Percentiles rank a stretch among this genome's conserved stretches.
phyloP scores from a whole-genome alignment of 2,797 vertebrate species.

The Melanotaenia trifasciata region DNA sequence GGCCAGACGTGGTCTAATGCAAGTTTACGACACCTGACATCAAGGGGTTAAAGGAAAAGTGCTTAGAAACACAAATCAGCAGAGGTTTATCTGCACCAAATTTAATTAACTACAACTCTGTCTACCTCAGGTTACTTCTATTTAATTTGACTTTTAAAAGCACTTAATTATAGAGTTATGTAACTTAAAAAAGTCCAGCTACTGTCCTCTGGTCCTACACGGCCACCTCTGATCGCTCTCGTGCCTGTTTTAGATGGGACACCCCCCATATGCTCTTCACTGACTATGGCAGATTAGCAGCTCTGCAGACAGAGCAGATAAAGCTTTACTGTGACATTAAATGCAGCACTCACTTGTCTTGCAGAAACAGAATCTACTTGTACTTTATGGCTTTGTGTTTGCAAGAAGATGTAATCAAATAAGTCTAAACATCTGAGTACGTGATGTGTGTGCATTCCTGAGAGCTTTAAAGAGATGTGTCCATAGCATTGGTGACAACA shows the following conservation, averaged over 20 bases:
- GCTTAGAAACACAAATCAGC: background rate
- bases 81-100: background rate
- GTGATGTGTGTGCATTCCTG: background rate
- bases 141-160: conserved; percentile 49
- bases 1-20: too few relatives aligned
- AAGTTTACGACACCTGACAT: too few relatives aligned
- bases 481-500: background rate
- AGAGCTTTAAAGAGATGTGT: conserved; percentile 25
- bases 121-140: conserved; percentile 38
- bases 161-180: conserved; percentile 28
- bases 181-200: conserved; percentile 31
- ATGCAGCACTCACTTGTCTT: conserved; percentile 5
- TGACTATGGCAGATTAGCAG: conserved; percentile 61
- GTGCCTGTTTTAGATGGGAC: conserved; percentile 60
- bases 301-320: conserved; percentile 27
- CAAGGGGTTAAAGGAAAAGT: background rate
- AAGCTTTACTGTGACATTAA: conserved; percentile 30
- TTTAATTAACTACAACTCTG: background rate
- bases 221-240: conserved; percentile 29
- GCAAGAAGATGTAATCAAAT: background rate
- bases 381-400: conserved; percentile 5
- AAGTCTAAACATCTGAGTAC: background rate
- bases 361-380: background rate
- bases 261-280: conserved; percentile 14
- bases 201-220: conserved; percentile 25